Conservation (phyloP, 2,888 invertebrate species). For the Cryptophagus acutangulus region DNA sequence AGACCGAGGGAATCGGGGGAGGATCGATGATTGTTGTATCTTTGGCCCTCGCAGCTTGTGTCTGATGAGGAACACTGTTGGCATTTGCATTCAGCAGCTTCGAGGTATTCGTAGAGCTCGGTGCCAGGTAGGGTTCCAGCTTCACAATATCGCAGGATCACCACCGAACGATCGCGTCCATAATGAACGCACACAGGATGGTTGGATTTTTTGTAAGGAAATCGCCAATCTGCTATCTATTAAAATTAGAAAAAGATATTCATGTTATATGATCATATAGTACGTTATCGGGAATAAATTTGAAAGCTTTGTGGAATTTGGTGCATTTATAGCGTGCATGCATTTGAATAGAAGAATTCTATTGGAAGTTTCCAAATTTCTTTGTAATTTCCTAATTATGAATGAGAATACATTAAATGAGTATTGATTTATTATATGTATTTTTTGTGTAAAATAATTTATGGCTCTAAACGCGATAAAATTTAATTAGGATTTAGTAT, state of each 20-base stretch:
- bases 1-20: constrained; percentile 41
- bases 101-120: constrained; percentile 65
- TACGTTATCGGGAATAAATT: no score
- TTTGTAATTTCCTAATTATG: no score
- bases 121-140: constrained; percentile 64
- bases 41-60: constrained; percentile 66
- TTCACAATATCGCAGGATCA: constrained; percentile 69
- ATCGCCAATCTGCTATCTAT: constrained; percentile 81
- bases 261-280: no score
- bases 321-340: no score
- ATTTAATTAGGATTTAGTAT: no score
- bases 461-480: no score
- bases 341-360: background rate
- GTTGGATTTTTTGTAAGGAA: constrained; percentile 79
- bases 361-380: background rate
- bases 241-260: no score
- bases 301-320: no score
- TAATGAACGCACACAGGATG: constrained; percentile 84
- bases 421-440: no score
- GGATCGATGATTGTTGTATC: constrained; percentile 50
- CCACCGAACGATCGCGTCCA: constrained; percentile 59
- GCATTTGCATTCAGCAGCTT: constrained; percentile 74
- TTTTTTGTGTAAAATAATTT: no score
- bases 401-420: no score
- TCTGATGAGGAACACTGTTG: constrained; percentile 62